phyloP scores from a whole-genome alignment of 2,113 vertebrate genomes.

The Thunnus maccoyii region DNA sequence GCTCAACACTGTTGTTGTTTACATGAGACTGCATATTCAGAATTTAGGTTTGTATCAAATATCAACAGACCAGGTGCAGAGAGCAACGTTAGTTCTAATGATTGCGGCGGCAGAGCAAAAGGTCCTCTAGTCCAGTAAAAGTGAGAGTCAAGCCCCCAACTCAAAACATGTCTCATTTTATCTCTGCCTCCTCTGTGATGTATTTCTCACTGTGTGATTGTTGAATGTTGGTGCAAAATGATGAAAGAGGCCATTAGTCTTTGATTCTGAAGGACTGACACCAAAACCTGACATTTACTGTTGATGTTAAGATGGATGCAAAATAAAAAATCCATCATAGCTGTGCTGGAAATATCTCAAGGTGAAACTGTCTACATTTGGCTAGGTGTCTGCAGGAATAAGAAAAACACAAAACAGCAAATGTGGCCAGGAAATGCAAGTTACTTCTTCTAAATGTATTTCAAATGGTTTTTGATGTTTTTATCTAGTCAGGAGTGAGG shows the following conservation, averaged over 20 bases:
- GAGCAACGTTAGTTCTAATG: not conserved
- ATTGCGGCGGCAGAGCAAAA: conserved; percentile 5
- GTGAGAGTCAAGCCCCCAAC: conserved; percentile 5
- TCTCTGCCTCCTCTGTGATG: conserved; percentile 31
- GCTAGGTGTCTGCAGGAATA: not conserved
- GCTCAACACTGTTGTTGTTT: no score
- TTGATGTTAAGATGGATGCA: conserved; percentile 26
- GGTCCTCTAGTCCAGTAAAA: conserved; percentile 15
- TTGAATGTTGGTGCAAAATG: conserved; percentile 25
- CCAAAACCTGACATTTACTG: conserved; percentile 46
- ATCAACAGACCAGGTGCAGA: conserved; percentile 5
- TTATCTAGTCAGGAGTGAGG: not conserved
- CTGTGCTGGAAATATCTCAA: conserved; percentile 34
- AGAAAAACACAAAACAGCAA: conserved; percentile 7
- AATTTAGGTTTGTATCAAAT: no score
- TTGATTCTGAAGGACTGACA: conserved; percentile 47
- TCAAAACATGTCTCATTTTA: conserved; percentile 12
- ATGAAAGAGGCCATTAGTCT: conserved; percentile 34
- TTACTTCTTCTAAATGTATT: no score
- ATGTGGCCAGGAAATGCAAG: no score
- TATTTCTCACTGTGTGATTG: conserved; percentile 23
- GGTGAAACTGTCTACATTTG: conserved; percentile 23
- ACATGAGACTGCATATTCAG: no score
- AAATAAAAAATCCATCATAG: conserved; percentile 7
- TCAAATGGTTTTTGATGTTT: no score